These are phyloP conservation scores for Polypedilum vanderplanki DNA, from an alignment of 1,140 invertebrate genomes.

Conservation along the genomic window DNA sequence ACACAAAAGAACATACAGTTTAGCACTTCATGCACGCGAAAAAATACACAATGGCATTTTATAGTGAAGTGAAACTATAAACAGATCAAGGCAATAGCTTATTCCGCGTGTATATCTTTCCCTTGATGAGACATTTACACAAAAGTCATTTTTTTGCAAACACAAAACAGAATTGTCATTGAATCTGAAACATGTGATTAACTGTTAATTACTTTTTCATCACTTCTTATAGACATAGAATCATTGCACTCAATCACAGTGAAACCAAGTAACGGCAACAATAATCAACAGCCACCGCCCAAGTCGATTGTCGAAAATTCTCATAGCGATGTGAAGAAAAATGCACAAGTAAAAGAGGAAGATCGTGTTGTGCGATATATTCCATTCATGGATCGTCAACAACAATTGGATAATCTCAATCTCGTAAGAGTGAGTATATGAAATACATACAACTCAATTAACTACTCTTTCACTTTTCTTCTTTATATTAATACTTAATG, in stretches of 20 bases:
- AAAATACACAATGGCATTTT: neutral
- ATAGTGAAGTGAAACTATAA: neutral
- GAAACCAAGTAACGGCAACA: neutral
- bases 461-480: neutral
- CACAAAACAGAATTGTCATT: neutral
- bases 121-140: neutral
- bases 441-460: neutral
- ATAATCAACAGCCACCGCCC: neutral
- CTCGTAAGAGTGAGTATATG: neutral
- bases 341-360: neutral
- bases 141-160: neutral
- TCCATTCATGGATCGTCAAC: neutral
- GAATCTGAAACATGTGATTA: neutral
- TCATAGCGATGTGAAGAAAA: constrained; percentile 1
- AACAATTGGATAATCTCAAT: neutral
- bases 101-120: neutral
- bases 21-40: neutral
- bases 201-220: neutral
- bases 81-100: neutral
- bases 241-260: neutral
- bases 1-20: neutral
- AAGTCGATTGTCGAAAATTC: neutral
- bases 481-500: neutral
- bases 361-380: neutral
- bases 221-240: neutral